Evolutionary conservation across 2,113 vertebrate species (phyloP).

Genomic region (Erinaceus europaeus): DNA sequence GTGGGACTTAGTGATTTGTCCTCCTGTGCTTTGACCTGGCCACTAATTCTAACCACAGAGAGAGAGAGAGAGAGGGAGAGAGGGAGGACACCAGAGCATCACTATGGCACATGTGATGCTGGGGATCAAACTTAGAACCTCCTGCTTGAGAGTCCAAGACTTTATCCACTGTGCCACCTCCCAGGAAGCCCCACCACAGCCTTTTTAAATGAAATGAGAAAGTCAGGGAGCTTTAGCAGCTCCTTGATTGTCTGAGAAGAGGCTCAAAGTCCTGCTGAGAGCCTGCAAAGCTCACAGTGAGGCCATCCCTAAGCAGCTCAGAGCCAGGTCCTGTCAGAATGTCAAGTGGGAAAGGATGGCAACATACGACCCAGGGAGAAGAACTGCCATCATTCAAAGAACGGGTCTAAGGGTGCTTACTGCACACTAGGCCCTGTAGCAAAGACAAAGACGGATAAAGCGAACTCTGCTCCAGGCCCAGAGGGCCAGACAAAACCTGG

Average conservation of each 20-base stretch:
- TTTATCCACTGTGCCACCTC: too few species aligned
- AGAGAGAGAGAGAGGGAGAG: too few species aligned
- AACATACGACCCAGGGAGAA: neutral
- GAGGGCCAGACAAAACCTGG: neutral
- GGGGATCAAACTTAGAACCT: too few species aligned
- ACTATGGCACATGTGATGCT: too few species aligned
- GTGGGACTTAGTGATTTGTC: neutral
- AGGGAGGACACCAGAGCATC: too few species aligned
- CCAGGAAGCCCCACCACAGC: neutral
- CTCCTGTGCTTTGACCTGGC: neutral
- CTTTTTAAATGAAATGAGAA: neutral
- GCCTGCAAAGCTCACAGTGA: neutral
- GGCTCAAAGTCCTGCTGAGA: neutral
- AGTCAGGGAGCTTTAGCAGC: neutral
- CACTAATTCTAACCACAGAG: too few species aligned
- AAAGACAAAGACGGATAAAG: neutral
- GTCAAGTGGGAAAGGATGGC: neutral
- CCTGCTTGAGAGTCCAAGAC: too few species aligned
- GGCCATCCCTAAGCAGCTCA: neutral
- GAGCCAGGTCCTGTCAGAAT: neutral
- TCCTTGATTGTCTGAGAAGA: neutral
- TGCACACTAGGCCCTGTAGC: neutral
- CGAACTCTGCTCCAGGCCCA: neutral
- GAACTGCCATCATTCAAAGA: neutral
- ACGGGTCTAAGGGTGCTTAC: neutral